Conservation (phyloP, 2,888 invertebrate species). For the Aspidapion aeneum region DNA sequence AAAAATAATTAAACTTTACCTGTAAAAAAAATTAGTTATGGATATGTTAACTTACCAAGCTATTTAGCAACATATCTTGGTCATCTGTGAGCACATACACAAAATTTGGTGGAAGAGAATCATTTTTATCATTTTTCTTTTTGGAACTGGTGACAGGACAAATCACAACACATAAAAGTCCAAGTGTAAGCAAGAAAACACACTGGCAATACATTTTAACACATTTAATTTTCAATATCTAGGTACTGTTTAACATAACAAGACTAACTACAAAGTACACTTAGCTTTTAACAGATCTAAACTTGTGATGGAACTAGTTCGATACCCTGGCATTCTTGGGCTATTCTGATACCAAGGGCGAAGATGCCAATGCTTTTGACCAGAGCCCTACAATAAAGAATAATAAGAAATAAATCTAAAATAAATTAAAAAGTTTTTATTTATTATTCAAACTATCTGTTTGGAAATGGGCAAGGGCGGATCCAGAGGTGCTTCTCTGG, state of each 20-base stretch:
- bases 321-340: slow-evolving; percentile 72
- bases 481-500: too few species aligned
- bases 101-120: slow-evolving; percentile 54
- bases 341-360: slow-evolving; percentile 71
- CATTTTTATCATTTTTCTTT: background rate
- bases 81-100: slow-evolving; percentile 81
- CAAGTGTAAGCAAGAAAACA: slow-evolving; percentile 17
- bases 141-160: background rate
- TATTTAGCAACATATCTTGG: slow-evolving; percentile 75
- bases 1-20: slow-evolving; percentile 10
- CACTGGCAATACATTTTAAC: slow-evolving; percentile 2
- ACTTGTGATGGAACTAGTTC: slow-evolving; percentile 64
- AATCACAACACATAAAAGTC: slow-evolving; percentile 5
- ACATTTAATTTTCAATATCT: background rate
- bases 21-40: slow-evolving; percentile 15
- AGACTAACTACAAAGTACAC: slow-evolving; percentile 9
- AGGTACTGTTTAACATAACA: slow-evolving; percentile 8
- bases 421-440: too few species aligned
- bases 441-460: too few species aligned
- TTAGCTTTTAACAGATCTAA: too few species aligned
- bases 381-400: slow-evolving; percentile 61
- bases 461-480: too few species aligned
- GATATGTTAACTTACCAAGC: slow-evolving; percentile 59
- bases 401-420: too few species aligned
- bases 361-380: slow-evolving; percentile 80